Evolutionary conservation across 2,113 vertebrate genomes (phyloP).

Genomic region (Girardinichthys multiradiatus): DNA sequence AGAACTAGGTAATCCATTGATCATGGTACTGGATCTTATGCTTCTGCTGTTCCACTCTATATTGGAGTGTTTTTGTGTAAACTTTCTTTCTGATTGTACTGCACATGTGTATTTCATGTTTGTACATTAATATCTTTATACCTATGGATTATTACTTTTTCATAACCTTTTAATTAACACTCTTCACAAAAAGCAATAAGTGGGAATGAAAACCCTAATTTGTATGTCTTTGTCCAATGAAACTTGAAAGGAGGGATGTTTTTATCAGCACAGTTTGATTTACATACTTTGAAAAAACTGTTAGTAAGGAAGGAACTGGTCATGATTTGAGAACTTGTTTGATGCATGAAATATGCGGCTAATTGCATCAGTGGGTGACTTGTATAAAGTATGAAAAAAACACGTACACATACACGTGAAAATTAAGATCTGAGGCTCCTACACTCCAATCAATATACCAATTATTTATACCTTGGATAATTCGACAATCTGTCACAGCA

Average conservation of each 20-base stretch:
- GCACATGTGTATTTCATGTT: background rate
- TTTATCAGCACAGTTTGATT: too few species aligned
- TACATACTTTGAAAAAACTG: too few species aligned
- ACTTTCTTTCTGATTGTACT: background rate
- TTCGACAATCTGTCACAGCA: too few species aligned
- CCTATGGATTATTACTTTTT: background rate
- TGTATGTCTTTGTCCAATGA: background rate
- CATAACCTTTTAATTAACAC: background rate
- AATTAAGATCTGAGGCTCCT: too few species aligned
- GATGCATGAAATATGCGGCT: background rate
- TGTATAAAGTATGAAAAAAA: background rate
- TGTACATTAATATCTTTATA: background rate
- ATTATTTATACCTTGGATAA: too few species aligned
- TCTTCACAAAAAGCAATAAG: background rate
- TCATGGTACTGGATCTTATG: too few species aligned
- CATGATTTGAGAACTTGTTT: background rate
- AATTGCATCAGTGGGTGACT: background rate
- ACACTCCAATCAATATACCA: too few species aligned
- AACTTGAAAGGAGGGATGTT: too few species aligned
- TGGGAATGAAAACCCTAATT: background rate
- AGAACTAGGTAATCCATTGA: background rate
- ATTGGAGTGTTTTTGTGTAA: background rate
- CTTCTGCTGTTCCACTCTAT: background rate
- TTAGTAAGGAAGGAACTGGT: background rate
- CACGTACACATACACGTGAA: too few species aligned